Base-by-base conservation (phyloP, 2,113 vertebrate genomes). In the Gambusia affinis region DNA sequence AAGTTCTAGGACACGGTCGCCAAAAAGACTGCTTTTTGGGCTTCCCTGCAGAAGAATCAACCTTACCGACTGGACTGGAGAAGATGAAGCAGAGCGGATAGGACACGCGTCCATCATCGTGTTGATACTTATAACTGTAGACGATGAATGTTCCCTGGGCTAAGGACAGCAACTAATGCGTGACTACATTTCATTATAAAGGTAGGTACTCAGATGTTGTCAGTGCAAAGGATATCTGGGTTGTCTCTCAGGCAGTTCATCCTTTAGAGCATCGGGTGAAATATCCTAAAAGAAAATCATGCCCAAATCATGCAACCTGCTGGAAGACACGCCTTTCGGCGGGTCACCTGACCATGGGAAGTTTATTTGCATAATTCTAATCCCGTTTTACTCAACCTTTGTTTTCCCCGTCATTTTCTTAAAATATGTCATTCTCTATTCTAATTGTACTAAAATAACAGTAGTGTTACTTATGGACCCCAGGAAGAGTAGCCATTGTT, bases 11-110 rank as follows among this genome's bases (percentile, higher is more conserved):
- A 57, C 24, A 0, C 8, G 6, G 0, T 2, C 66, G 44, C 10
- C 29, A 3, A 33, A 37, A 12, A 27, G 22, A 54, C 44, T 19
- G 44, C 44, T 17, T 15, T 47, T 19, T 37, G 4, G 17, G 15
- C 14, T 19, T 6, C 17, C 44, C 44, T 47, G 17, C 17, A 47
- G 4, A 0, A 31, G 67, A 63, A 22, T 28, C 0, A 11, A 39
- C 93, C 95, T 96, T 93, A 99, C 98, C 97, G 51, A 94, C 95
- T 63, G 98, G 98, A 85, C 97, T 99, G 88, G 96, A 98, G 94
- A 99, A 99, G 90, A 99, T 99, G 94, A 99, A 99, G 90, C 97
- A 99, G 80, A 99, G 89, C 0, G 98, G 98, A 6, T 99, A 99
- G 54, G 98, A 99, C 71, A 98, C 94, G 64, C 97, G 95, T 57